A percentile compares a stretch with the other conserved stretches of the same genome.
These are phyloP conservation scores for Eulithis prunata DNA, from an alignment of 2,888 invertebrate species.

Conservation along the genomic window DNA sequence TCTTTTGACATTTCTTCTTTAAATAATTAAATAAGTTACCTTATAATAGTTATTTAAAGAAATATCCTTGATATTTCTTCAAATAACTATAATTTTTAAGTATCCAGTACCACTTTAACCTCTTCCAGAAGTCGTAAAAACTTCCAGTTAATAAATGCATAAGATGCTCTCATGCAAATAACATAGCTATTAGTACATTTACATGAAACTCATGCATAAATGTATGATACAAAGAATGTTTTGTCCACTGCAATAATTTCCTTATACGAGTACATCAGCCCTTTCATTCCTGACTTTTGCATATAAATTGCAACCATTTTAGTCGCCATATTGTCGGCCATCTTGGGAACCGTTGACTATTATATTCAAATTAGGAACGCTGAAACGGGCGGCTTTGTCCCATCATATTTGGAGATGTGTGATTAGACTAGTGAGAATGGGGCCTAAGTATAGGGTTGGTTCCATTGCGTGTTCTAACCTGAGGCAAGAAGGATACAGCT, in stretches of 20 bases:
- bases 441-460: conserved; percentile 32
- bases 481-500: not conserved
- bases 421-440: conserved; percentile 34
- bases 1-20: too few relatives aligned
- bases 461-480: conserved; percentile 8
- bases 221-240: conserved; percentile 38
- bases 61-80: too few relatives aligned
- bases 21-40: too few relatives aligned
- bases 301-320: conserved; percentile 63
- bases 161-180: conserved; percentile 26
- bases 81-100: not conserved
- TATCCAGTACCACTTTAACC: not conserved
- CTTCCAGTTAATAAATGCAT: conserved; percentile 19
- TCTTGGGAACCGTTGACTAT: conserved; percentile 66
- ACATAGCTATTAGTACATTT: conserved; percentile 26
- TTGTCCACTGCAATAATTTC: conserved; percentile 46
- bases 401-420: conserved; percentile 39
- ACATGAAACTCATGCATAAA: conserved; percentile 41
- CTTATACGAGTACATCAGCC: conserved; percentile 39
- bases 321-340: conserved; percentile 48
- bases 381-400: conserved; percentile 34
- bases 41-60: too few relatives aligned
- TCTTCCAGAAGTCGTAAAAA: conserved; percentile 4
- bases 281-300: conserved; percentile 54
- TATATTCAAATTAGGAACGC: conserved; percentile 72